Evolutionary conservation across 2,888 invertebrate species (phyloP).

Genomic region (Netelia virgata): DNA sequence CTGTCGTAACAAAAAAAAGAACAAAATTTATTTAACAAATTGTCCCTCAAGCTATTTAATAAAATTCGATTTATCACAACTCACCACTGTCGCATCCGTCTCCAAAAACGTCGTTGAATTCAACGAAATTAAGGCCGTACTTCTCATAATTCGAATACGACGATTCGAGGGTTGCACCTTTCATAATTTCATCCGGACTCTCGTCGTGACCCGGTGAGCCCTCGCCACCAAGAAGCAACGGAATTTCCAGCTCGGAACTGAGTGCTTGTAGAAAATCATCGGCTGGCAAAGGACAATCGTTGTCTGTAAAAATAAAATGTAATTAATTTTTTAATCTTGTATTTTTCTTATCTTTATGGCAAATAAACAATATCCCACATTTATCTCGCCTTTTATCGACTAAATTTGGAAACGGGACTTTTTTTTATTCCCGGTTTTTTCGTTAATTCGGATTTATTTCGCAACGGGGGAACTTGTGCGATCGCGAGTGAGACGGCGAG

Average conservation of each 20-base stretch:
- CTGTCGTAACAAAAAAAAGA: conserved; percentile 48
- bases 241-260: conserved; percentile 79
- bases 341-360: not conserved
- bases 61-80: conserved; percentile 4
- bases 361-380: not conserved
- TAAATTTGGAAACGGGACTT: not conserved
- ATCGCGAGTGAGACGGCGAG: conserved; percentile 60
- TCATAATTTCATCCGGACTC: conserved; percentile 77
- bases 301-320: conserved; percentile 73
- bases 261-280: conserved; percentile 80
- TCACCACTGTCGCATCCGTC: conserved; percentile 63
- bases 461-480: conserved; percentile 31
- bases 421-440: not conserved
- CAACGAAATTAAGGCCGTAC: conserved; percentile 69
- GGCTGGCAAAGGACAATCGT: conserved; percentile 74
- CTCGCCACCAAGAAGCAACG: conserved; percentile 76
- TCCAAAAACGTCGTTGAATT: conserved; percentile 66
- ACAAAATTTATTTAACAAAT: not conserved
- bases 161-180: conserved; percentile 71
- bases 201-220: conserved; percentile 74
- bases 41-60: not conserved
- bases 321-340: not conserved
- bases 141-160: conserved; percentile 70
- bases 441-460: conserved; percentile 3
- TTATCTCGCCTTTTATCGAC: not conserved